Evolutionary conservation across 1,140 invertebrate genomes (phyloP).

Genomic region (Drosophila persimilis): DNA sequence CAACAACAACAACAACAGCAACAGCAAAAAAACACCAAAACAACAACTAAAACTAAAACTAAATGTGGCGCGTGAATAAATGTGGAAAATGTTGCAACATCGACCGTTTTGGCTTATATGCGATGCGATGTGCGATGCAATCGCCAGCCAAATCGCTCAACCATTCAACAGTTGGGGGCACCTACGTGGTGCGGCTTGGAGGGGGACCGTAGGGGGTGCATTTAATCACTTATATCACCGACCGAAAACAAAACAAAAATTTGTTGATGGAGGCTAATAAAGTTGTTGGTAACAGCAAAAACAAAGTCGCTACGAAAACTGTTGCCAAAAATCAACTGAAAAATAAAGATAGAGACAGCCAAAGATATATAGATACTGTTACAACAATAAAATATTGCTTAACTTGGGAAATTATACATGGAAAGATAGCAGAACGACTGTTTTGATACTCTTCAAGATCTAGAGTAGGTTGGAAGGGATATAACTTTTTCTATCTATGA

Average conservation of each 20-base stretch:
- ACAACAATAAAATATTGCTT: constrained; percentile 45
- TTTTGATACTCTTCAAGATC: no score
- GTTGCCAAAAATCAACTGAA: constrained; percentile 57
- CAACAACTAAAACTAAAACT: constrained; percentile 35
- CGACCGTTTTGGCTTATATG: constrained; percentile 53
- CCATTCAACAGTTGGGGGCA: constrained; percentile 24
- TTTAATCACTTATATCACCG: constrained; percentile 56
- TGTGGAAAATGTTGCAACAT: constrained; percentile 64
- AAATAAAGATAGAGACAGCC: constrained; percentile 9
- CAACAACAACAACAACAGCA: constrained; percentile 34
- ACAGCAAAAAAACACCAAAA: not conserved
- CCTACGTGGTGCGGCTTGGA: not conserved
- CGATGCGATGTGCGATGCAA: constrained; percentile 50
- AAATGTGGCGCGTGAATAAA: constrained; percentile 57
- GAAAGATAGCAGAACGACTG: not conserved
- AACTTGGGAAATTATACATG: constrained; percentile 18
- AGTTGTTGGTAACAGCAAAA: constrained; percentile 55
- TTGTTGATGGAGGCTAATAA: constrained; percentile 52
- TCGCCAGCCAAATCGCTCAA: constrained; percentile 54
- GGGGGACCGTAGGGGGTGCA: not conserved
- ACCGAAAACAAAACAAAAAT: constrained; percentile 45
- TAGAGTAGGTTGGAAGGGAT: no score
- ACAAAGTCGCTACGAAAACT: constrained; percentile 27
- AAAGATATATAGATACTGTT: constrained; percentile 10
- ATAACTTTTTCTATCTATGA: no score